phyloP scores from a whole-genome alignment of 1,140 invertebrate genomes.

The Hyles vespertilio region DNA sequence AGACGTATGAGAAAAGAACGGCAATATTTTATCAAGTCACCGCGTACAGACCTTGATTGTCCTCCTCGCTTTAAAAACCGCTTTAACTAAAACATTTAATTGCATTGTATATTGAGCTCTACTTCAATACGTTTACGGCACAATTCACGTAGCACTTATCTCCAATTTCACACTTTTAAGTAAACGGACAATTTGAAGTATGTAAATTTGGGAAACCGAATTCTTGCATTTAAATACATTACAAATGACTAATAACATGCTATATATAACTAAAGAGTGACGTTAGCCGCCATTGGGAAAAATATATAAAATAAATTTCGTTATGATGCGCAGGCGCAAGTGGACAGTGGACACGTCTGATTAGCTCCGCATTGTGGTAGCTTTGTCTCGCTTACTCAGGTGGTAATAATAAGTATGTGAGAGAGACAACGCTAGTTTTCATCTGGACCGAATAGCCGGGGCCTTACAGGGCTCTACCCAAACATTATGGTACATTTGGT shows the following conservation, averaged over 20 bases:
- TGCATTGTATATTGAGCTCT: constrained; percentile 30
- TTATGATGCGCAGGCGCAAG: constrained; percentile 51
- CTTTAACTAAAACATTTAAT: constrained; percentile 18
- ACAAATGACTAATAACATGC: too few species aligned
- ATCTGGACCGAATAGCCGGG: constrained; percentile 64
- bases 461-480: constrained; percentile 64
- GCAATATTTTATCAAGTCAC: constrained; percentile 33
- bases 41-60: constrained; percentile 40
- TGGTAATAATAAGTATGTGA: constrained; percentile 19
- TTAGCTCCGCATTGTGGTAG: constrained; percentile 59
- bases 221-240: too few species aligned
- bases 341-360: constrained; percentile 68
- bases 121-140: constrained; percentile 8
- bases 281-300: background rate
- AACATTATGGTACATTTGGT: constrained; percentile 56
- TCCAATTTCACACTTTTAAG: constrained; percentile 32
- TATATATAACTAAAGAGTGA: too few species aligned
- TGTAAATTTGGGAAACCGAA: constrained; percentile 29
- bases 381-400: constrained; percentile 43
- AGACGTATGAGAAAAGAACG: constrained; percentile 29
- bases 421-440: constrained; percentile 48
- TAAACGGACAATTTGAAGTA: constrained; percentile 34
- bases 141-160: constrained; percentile 36
- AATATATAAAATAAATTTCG: constrained; percentile 28
- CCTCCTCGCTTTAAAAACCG: constrained; percentile 24